Evolutionary conservation across 2,797 vertebrate species (phyloP), one percentile per base, ranked within the genome.

Genomic region (Enteromius mattozi): DNA sequence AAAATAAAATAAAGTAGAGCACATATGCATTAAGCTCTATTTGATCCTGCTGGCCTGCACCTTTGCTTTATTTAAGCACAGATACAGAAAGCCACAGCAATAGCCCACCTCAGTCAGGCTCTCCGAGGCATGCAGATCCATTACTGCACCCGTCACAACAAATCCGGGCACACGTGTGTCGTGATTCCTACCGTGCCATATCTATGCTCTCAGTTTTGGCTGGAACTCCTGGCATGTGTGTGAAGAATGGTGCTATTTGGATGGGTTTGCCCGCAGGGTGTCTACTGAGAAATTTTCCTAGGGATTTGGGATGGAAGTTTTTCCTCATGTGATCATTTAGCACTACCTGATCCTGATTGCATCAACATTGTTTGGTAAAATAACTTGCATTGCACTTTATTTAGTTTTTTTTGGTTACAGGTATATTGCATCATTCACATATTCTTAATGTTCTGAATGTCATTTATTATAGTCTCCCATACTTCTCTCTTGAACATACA

Each of bases 171-270:
- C 79, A 85, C 4, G 37, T 63, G 24, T 54, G 89, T 88, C 77
- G 88, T 90, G 91, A 92, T 91, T 92, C 88, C 56, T 47, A 65
- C 82, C n/a, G n/a, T n/a, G n/a, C n/a, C n/a, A n/a, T n/a, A n/a
- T n/a, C n/a, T n/a, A n/a, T n/a, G 13, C 59, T 24, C 4, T 24
- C n/a, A 12, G 17, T 66, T 42, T 56, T 35, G 40, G 40, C 49
- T n/a, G 81, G 9, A 51, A 49, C 42, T 24, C 30, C 9, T 82
- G 56, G 70, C 59, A 75, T 76, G 59, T 24, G 47, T 30, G 17
- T 69, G 24, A 77, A 56, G n/a, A 54, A 42, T 19, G 1, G 35
- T 49, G 71, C 9, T 13, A 14, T 77, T 56, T 69, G 33, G 56
- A 35, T 9, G 14, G 14, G 33, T 54, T 75, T 54, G 5, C 17